Base-by-base conservation (phyloP, 2,888 invertebrate genomes). In the Oligia fasciuncula region DNA sequence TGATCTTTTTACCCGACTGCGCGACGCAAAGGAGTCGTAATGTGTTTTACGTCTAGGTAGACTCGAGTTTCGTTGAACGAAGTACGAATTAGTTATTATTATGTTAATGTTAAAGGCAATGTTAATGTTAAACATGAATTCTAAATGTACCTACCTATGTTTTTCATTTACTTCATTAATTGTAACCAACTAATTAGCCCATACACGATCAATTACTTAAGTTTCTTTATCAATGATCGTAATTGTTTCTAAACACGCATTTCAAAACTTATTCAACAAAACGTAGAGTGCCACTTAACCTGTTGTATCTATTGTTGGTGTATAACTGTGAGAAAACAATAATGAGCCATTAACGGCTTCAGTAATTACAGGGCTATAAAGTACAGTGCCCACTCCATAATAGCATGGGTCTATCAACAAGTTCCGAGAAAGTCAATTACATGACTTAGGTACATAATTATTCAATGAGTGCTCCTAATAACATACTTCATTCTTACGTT, bases 211-310 rank as follows among this genome's bases (percentile, higher is more conserved):
- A 79, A 78, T 81, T 80, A 82, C 35, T 76, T 74, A 73, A 66
- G 46, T 60, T 29, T 40, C 40, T 70, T 73, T 66, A 65, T 75
- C 65, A 67, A 75, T 40, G 43, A 66, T 71, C 49, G 13, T 79
- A 68, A 87, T 87, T 79, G 68, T 65, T n/a, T 65, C n/a, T 63
- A 17, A 73, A 77, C 84, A 84, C 72, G 72, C 76, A 70, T 81
- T 77, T 35, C 13, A 49, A 73, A 77, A 46, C 29, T 6, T 60
- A 46, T 46, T 76, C n/a, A 69, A 68, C 19, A 54, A 57, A 70
- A 72, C 13, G 13, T 60, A 35, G 35, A n/a, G 19, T 35, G 29
- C 9, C 70, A 71, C 73, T 76, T 65, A 54, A 85, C 11, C 35
- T 51, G 46, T 54, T 70, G 29, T 72, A 4, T 11, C 19, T 72